Conservation (phyloP, 1,140 invertebrate genomes). For the Anastrepha obliqua region DNA sequence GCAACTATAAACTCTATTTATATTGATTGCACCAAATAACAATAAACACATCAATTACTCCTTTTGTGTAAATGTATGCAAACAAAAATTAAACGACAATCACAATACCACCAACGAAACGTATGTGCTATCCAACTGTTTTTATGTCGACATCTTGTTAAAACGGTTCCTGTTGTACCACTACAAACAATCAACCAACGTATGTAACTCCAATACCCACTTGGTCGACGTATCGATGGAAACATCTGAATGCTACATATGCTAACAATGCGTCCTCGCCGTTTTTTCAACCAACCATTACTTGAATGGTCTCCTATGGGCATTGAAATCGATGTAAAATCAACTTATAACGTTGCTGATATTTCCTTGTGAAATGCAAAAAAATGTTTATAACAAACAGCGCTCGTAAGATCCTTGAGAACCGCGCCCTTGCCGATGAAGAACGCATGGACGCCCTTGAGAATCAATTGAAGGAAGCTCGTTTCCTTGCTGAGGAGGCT, state of each 20-base stretch:
- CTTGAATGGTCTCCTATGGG: conserved; percentile 70
- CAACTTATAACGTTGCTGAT: conserved; percentile 34
- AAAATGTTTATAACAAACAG: conserved; percentile 77
- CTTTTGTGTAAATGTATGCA: conserved; percentile 16
- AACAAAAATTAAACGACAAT: not conserved
- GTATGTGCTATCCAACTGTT: conserved; percentile 4
- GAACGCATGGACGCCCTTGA: conserved; percentile 99
- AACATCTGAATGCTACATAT: not conserved
- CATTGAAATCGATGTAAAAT: conserved; percentile 60
- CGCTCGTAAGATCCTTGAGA: conserved; percentile 99
- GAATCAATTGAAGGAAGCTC: conserved; percentile 99
- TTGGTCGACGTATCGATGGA: conserved; percentile 14
- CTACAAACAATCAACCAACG: not conserved
- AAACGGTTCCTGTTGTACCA: conserved; percentile 17
- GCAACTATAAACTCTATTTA: conserved; percentile 9
- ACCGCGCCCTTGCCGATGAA: conserved; percentile 99
- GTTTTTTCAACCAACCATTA: conserved; percentile 1
- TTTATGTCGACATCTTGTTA: conserved; percentile 30
- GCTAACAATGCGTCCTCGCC: conserved; percentile 10
- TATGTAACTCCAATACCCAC: not conserved
- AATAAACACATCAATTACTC: conserved; percentile 6
- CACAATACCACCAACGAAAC: not conserved
- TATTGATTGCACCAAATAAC: not conserved
- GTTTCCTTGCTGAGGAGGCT: conserved; percentile 99
- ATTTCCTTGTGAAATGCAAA: too few relatives aligned